Evolutionary conservation across 2,888 invertebrate species (phyloP), one percentile per base, ranked within the genome.

Genomic region (Carabus problematicus): DNA sequence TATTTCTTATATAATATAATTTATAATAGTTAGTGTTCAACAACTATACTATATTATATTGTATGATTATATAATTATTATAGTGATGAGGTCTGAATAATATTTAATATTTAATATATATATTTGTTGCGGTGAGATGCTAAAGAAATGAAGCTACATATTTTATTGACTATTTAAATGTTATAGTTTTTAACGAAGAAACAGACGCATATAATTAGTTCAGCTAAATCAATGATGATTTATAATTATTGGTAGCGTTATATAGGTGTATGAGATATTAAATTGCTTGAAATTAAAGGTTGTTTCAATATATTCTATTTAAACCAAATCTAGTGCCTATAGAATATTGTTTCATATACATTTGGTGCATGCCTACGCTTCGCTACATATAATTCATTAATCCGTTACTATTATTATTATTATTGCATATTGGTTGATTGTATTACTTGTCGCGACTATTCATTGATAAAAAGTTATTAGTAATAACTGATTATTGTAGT

Each of bases 321-420:
- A 62, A 60, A 69, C 55, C 69, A 61, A 62, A 69, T 69, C 69
- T 69, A 69, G 69, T 69, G 69, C 69, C 69, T 69, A 69, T 69
- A 69, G 69, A 29, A 29, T 69, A 61, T 67, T 69, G 62, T 69
- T 69, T 69, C 42, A 67, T 49, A 68, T 61, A 62, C 29, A 69
- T 62, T 69, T 69, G 69, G 69, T 69, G 69, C 69, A 69, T 69
- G 69, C 56, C 55, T 69, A 69, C 2, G 69, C 67, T 67, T 67
- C 60, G 67, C 67, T 60, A 43, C 42, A 60, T 52, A n/a, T 29
- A 29, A 29, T 29, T 3, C 29, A 29, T 29, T 29, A 29, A 29
- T 29, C 2, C 29, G 29, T 29, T 29, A 29, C 29, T 29, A 64
- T 64, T 64, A 60, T 60, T 43, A 54, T 67, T 67, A 67, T 16